These are phyloP conservation scores for Nerophis lumbriciformis DNA, from an alignment of 2,113 vertebrate genomes.

Conservation along the genomic window DNA sequence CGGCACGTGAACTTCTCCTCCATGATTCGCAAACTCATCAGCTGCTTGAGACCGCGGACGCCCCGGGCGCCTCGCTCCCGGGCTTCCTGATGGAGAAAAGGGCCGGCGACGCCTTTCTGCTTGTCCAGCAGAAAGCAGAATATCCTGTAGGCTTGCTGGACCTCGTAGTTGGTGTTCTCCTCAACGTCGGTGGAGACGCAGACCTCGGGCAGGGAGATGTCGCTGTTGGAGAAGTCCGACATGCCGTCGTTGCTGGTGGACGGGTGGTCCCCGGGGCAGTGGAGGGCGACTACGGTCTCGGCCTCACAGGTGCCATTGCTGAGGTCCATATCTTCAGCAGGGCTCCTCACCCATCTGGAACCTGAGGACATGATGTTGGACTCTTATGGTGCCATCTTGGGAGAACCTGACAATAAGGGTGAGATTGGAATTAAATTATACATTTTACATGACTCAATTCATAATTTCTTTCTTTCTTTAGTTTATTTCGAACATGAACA, in stretches of 20 bases:
- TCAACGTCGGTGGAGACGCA: constrained; percentile 62
- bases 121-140: constrained; percentile 88
- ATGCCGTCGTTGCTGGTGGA: constrained; percentile 35
- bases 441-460: too few relatives aligned
- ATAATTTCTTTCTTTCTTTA: too few relatives aligned
- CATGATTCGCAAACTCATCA: constrained; percentile 81
- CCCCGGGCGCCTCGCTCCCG: constrained; percentile 40
- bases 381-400: neutral
- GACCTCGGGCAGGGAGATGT: constrained; percentile 58
- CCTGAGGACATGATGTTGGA: constrained; percentile 33
- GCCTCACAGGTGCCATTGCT: constrained; percentile 46
- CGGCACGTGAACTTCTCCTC: constrained; percentile 83
- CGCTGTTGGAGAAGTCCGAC: constrained; percentile 58
- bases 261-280: constrained; percentile 23
- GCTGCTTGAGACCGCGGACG: constrained; percentile 45
- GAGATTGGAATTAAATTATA: too few relatives aligned
- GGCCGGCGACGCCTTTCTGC: constrained; percentile 79
- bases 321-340: constrained; percentile 30
- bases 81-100: constrained; percentile 72
- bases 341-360: constrained; percentile 29
- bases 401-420: too few relatives aligned
- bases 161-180: constrained; percentile 79
- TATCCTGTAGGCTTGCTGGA: constrained; percentile 87
- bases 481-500: too few relatives aligned
- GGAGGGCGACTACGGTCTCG: constrained; percentile 33